Evolutionary conservation across 1,140 invertebrate species (phyloP), one percentile per base, ranked within the genome.

Genomic region (Drosophila parvula): DNA sequence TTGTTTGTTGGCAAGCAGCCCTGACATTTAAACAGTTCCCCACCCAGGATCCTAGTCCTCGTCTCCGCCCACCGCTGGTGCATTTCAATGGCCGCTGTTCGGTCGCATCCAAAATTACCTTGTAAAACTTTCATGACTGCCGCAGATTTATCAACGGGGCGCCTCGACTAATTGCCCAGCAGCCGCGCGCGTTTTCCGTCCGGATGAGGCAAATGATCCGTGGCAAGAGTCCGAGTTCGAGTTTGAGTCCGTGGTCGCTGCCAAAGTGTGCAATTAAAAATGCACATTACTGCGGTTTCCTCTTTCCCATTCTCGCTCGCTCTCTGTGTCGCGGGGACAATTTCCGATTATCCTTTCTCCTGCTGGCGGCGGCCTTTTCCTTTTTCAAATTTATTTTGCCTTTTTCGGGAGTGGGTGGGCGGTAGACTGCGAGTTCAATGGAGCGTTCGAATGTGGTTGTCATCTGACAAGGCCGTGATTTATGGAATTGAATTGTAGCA

Each of bases 71-170:
- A 14, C 32, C 5, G 38, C 28, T 11, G 30, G 4, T 75, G 55
- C 47, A 73, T 53, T 74, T 34, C 18, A 41, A 51, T 43, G 53
- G 36, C 32, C 18, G 36, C 32, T n/a, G 30, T 40, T 45, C 27
- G 34, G 34, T 38, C 34, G 51, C 44, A 61, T 58, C 41, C 38
- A 51, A 77, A 83, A 83, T 84, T 84, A 73, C 81, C 64, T 83
- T 84, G 81, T 79, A 84, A 84, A 84, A 84, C 62, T 84, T 83
- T 64, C 67, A 79, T 84, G 81, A 83, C 60, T 73, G 50, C 58
- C 71, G 63, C 77, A 79, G 73, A 84, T 84, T 84, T 83, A 83
- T 83, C 80, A 83, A 53, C 76, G 59, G 58, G 60, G 67, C 41
- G 65, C 74, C 45, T 45, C 65, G 61, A 62, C 79, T 81, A 78